These are phyloP conservation scores for Theodoxus fluviatilis DNA, from an alignment of 2,888 invertebrate genomes.

Conservation along the genomic window DNA sequence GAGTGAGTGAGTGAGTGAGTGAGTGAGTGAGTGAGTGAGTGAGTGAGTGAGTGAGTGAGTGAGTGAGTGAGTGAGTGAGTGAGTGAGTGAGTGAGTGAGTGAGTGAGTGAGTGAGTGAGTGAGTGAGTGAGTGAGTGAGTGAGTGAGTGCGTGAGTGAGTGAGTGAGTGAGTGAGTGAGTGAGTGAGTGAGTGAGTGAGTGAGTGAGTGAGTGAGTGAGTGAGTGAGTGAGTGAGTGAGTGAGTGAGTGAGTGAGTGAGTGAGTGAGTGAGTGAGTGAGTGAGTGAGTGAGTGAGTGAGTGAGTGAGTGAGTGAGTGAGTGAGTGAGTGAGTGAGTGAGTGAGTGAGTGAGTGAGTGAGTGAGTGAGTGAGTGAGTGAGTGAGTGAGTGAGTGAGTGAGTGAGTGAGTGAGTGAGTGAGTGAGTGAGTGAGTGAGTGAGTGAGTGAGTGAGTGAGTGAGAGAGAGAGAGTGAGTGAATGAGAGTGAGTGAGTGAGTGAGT, in stretches of 20 bases:
- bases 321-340: neutral
- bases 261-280: conserved; percentile 25
- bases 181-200: neutral
- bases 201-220: neutral
- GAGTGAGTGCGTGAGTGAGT: neutral
- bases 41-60: neutral
- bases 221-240: conserved; percentile 18
- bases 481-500: neutral
- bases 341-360: conserved; percentile 24
- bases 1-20: conserved; percentile 21
- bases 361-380: conserved; percentile 26
- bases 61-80: neutral
- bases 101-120: conserved; percentile 21
- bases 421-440: neutral
- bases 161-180: neutral
- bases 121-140: conserved; percentile 2
- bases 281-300: conserved; percentile 13
- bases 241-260: conserved; percentile 12
- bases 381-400: conserved; percentile 26
- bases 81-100: conserved; percentile 17
- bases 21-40: neutral
- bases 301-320: neutral
- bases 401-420: conserved; percentile 11
- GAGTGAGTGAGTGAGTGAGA: conserved; percentile 30
- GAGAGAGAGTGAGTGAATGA: conserved; percentile 27